A percentile compares a stretch with the other conserved stretches of the same genome.
These are phyloP conservation scores for Perithous albicinctus DNA, from an alignment of 2,888 invertebrate species.

Conservation along the genomic window DNA sequence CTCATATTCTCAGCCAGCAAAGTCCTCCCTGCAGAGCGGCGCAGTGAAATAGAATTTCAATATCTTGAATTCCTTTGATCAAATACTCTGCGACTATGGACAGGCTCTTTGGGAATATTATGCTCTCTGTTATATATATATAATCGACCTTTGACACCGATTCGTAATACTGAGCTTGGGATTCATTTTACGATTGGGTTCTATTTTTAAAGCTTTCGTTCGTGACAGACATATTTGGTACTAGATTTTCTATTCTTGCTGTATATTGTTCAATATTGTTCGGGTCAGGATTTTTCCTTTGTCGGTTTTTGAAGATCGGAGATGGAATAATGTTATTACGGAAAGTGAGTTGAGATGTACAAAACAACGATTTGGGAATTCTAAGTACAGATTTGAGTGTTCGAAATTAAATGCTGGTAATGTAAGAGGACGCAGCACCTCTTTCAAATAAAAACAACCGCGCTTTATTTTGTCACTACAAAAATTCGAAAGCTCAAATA, in stretches of 20 bases:
- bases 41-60: slow-evolving; percentile 61
- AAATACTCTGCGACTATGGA: neutral
- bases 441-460: no score
- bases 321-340: no score
- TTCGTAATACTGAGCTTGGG: slow-evolving; percentile 7
- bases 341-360: no score
- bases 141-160: slow-evolving; percentile 42
- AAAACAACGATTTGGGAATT: no score
- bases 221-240: neutral
- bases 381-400: no score
- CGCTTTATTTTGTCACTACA: no score
- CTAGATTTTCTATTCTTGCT: neutral
- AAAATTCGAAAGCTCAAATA: no score
- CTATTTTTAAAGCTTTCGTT: neutral
- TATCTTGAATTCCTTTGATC: slow-evolving; percentile 62
- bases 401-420: no score
- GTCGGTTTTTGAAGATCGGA: no score
- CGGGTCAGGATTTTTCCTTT: neutral
- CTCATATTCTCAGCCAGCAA: slow-evolving; percentile 68
- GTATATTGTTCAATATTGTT: neutral
- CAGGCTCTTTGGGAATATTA: slow-evolving; percentile 19
- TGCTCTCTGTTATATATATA: slow-evolving; percentile 9
- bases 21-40: slow-evolving; percentile 53
- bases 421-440: no score
- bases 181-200: neutral